Percentiles rank a stretch among this genome's conserved stretches.
Conservation (phyloP, 2,888 invertebrate species). For the Theretra japonica region DNA sequence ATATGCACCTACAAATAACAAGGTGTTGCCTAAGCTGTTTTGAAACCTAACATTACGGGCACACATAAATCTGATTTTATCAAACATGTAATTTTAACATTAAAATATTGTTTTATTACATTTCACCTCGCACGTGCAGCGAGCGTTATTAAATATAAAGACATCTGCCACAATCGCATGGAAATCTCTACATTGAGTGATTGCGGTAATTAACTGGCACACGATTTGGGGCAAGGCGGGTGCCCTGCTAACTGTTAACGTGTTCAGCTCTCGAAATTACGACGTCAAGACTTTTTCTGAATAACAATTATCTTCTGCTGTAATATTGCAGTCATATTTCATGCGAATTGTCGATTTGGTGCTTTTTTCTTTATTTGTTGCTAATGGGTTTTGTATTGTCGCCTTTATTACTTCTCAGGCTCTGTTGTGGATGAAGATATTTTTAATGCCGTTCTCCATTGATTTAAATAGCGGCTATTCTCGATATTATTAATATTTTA, state of each 20-base stretch:
- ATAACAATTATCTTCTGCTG: constrained; percentile 44
- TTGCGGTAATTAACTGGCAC: constrained; percentile 60
- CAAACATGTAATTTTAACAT: constrained; percentile 26
- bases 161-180: constrained; percentile 54
- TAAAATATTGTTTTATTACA: constrained; percentile 30
- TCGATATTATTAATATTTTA: no score
- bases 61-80: constrained; percentile 25
- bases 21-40: constrained; percentile 11
- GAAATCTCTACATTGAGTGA: constrained; percentile 67
- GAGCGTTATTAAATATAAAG: constrained; percentile 56
- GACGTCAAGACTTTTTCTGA: constrained; percentile 51
- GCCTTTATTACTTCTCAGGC: no score
- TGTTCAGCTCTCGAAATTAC: constrained; percentile 49
- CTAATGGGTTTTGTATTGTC: neutral
- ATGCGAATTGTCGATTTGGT: constrained; percentile 44
- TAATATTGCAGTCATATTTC: constrained; percentile 39
- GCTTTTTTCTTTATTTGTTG: constrained; percentile 33
- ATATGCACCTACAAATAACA: neutral
- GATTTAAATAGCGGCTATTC: no score
- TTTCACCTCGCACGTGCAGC: constrained; percentile 35
- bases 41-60: constrained; percentile 22
- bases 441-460: no score
- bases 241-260: constrained; percentile 45
- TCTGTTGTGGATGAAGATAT: no score
- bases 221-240: constrained; percentile 58